A percentile compares a stretch with the other conserved stretches of the same genome.
Conservation (phyloP, 2,797 vertebrate species). For the Natrix natrix region DNA sequence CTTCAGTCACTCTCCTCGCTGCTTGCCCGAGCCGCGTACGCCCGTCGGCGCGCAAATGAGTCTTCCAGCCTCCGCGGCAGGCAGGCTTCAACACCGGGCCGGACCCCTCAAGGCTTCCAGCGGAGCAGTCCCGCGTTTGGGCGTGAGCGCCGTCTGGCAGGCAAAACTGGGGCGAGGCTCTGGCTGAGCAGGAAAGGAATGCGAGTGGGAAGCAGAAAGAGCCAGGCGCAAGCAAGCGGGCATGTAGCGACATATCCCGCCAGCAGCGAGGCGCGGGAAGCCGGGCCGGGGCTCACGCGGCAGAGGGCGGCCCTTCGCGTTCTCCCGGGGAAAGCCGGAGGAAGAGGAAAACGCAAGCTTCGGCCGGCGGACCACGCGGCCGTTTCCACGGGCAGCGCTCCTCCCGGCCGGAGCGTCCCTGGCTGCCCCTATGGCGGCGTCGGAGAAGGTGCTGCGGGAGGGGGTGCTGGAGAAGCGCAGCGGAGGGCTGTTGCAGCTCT, state of each 20-base stretch:
- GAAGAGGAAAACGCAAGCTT: not conserved
- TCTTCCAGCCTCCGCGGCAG: not conserved
- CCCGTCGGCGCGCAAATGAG: not conserved
- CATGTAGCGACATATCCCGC: not conserved
- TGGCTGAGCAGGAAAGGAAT: constrained; percentile 62
- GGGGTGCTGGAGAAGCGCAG: constrained; percentile 92
- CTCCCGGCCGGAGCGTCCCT: rapidly evolving
- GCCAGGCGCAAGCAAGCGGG: constrained; percentile 4
- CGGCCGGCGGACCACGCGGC: not conserved
- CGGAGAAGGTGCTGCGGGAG: constrained; percentile 79
- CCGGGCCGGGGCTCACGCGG: not conserved
- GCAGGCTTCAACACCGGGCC: constrained; percentile 6
- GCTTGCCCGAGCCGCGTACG: not conserved
- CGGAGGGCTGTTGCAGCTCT: constrained; percentile 89
- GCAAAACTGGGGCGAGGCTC: constrained; percentile 57
- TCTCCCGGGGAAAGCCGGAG: not conserved
- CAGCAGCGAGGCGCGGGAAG: not conserved
- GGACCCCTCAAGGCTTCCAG: not conserved
- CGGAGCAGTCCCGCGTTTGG: constrained; percentile 48
- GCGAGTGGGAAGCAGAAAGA: constrained; percentile 64
- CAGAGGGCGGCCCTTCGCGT: not conserved
- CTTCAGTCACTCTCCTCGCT: not conserved
- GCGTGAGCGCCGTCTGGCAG: constrained; percentile 48
- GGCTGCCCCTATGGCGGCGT: constrained; percentile 65
- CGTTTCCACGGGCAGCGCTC: not conserved